A percentile compares a stretch with the other conserved stretches of the same genome.
Conservation (phyloP, 2,888 invertebrate species). For the Thyatira batis region DNA sequence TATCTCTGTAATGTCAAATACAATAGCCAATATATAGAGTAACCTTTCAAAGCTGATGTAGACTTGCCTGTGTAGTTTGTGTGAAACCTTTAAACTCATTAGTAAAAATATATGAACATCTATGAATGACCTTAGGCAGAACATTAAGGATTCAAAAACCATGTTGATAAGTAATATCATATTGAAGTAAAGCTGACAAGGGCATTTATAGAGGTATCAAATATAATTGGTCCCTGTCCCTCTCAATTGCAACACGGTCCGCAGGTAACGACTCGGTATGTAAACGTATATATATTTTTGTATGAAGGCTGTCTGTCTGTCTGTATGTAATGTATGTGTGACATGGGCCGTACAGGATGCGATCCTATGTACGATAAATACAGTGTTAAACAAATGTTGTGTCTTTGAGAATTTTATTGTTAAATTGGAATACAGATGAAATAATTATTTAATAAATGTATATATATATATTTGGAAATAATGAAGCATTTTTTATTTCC, state of each 20-base stretch:
- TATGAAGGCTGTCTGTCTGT: slow-evolving; percentile 37
- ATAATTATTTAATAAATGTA: slow-evolving; percentile 82
- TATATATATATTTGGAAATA: slow-evolving; percentile 82
- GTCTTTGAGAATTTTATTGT: slow-evolving; percentile 83
- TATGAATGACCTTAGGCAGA: neutral
- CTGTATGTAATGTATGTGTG: slow-evolving; percentile 39
- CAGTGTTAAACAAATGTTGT: slow-evolving; percentile 80
- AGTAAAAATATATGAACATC: neutral
- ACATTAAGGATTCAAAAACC: neutral
- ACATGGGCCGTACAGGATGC: slow-evolving; percentile 40
- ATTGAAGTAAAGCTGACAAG: neutral
- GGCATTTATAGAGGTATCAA: neutral
- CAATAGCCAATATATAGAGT: neutral
- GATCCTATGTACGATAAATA: slow-evolving; percentile 67
- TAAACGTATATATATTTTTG: slow-evolving; percentile 47
- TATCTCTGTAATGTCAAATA: neutral
- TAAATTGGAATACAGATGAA: slow-evolving; percentile 82
- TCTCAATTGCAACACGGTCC: neutral
- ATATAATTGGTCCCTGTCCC: neutral
- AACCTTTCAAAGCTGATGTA: neutral
- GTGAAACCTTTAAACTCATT: neutral
- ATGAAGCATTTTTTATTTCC: slow-evolving; percentile 48
- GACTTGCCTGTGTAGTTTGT: neutral
- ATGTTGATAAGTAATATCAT: neutral
- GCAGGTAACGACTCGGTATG: neutral